Evolutionary conservation across 2,797 vertebrate genomes (phyloP).

Genomic region (Cynodonichthys magdalenae): DNA sequence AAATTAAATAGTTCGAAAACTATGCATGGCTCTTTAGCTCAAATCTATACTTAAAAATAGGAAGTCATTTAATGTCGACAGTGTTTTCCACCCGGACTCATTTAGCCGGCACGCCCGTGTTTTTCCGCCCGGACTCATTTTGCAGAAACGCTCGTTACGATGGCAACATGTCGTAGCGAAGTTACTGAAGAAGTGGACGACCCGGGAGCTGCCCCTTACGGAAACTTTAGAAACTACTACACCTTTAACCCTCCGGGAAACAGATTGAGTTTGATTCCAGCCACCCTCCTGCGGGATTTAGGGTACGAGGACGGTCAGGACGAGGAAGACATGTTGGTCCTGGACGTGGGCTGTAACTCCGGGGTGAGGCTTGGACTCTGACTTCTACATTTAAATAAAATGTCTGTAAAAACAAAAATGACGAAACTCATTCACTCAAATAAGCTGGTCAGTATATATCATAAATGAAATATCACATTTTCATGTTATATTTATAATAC

Average conservation of each 20-base stretch:
- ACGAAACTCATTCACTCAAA: too few species aligned
- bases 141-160: slow-evolving; percentile 41
- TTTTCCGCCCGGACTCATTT: slow-evolving; percentile 57
- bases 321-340: slow-evolving; percentile 70
- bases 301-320: slow-evolving; percentile 30
- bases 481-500: too few species aligned
- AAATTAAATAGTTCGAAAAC: too few species aligned
- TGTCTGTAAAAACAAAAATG: too few species aligned
- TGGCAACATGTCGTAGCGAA: slow-evolving; percentile 70
- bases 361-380: slow-evolving; percentile 71
- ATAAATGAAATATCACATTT: too few species aligned
- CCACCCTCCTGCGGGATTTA: slow-evolving; percentile 73
- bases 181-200: slow-evolving; percentile 47
- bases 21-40: too few species aligned
- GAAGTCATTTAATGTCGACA: too few species aligned
- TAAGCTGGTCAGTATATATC: too few species aligned
- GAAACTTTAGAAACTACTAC: slow-evolving; percentile 92
- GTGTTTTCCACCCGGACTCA: too few species aligned
- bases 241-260: slow-evolving; percentile 90
- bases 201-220: slow-evolving; percentile 87
- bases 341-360: slow-evolving; percentile 93
- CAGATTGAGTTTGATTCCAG: slow-evolving; percentile 84
- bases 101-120: too few species aligned
- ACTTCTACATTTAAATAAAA: too few species aligned
- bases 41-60: too few species aligned